These are phyloP conservation scores for Scaptomyza tumidula DNA, from an alignment of 2,888 invertebrate genomes.

Conservation along the genomic window DNA sequence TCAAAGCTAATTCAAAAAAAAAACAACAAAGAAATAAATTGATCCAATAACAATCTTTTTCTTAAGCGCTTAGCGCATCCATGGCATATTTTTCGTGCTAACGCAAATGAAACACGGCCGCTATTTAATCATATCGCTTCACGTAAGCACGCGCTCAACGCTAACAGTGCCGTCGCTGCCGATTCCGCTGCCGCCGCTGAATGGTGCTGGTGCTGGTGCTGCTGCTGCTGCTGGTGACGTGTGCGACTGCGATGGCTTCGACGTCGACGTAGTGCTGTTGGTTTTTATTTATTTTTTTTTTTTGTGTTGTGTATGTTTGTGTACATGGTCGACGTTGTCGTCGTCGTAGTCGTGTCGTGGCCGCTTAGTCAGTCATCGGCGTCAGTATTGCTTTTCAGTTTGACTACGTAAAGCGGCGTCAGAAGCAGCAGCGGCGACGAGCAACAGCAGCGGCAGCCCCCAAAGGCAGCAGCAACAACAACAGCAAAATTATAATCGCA, in stretches of 20 bases:
- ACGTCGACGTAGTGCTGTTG: conserved; percentile 31
- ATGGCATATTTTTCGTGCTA: conserved; percentile 9
- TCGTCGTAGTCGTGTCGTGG: conserved; percentile 52
- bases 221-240: conserved; percentile 55
- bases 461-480: conserved; percentile 40
- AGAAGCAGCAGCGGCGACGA: conserved; percentile 55
- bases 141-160: conserved; percentile 36
- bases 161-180: conserved; percentile 19
- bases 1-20: too few relatives aligned
- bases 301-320: conserved; percentile 7
- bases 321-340: conserved; percentile 37
- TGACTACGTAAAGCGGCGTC: conserved; percentile 69
- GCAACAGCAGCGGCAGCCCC: conserved; percentile 33
- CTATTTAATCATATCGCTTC: conserved; percentile 24
- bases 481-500: conserved; percentile 21
- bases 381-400: conserved; percentile 74
- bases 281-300: neutral
- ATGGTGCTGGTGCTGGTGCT: neutral
- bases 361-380: conserved; percentile 72
- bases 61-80: neutral
- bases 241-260: conserved; percentile 49
- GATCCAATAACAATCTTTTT: neutral
- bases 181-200: conserved; percentile 15
- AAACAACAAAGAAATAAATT: too few relatives aligned
- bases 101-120: neutral